These are phyloP conservation scores for Dolichopus griseipennis DNA, from an alignment of 2,888 invertebrate species.

Conservation along the genomic window DNA sequence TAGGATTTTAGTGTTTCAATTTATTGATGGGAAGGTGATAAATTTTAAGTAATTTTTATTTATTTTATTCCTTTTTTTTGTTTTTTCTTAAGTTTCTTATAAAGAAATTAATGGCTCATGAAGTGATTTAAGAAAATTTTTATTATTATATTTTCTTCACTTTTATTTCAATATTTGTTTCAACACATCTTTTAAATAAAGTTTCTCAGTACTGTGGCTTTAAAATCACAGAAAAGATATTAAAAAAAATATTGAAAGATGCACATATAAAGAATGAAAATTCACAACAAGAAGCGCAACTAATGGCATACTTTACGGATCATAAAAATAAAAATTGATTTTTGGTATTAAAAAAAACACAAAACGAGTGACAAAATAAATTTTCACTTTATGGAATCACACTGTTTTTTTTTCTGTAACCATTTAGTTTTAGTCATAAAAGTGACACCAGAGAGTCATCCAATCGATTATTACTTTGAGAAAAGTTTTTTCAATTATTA, in stretches of 20 bases:
- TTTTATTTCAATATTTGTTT: background rate
- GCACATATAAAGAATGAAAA: background rate
- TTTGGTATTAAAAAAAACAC: background rate
- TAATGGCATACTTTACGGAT: slow-evolving; percentile 6
- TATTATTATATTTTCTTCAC: background rate
- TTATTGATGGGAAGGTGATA: background rate
- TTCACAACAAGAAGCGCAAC: background rate
- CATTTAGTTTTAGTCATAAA: background rate
- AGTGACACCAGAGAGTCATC: background rate
- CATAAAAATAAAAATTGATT: slow-evolving; percentile 1
- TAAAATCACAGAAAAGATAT: too few species aligned
- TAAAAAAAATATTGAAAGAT: background rate
- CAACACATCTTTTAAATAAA: background rate
- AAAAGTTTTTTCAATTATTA: too few species aligned
- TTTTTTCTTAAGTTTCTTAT: background rate
- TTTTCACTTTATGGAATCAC: background rate
- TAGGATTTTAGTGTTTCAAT: background rate
- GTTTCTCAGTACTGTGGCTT: background rate
- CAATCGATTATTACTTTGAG: too few species aligned
- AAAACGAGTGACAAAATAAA: background rate
- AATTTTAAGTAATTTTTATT: background rate
- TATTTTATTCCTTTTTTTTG: background rate
- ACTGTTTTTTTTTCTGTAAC: too few species aligned
- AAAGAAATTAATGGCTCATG: background rate
- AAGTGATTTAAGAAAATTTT: background rate